Conservation (phyloP, 1,140 invertebrate genomes). For the Plutomurus gul region DNA sequence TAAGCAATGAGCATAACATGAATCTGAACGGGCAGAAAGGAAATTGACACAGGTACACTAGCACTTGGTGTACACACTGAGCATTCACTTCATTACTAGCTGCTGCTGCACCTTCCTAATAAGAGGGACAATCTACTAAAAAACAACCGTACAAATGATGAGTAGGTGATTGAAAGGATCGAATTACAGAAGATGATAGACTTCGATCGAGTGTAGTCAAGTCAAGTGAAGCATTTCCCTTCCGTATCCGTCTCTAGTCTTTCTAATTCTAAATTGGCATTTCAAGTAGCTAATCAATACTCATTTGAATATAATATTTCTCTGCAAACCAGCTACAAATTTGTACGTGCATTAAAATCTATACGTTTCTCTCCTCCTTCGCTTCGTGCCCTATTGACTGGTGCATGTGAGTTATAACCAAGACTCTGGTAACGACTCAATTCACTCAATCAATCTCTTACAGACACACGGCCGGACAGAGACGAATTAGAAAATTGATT, state of each 20-base stretch:
- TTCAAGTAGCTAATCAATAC: constrained; percentile 9
- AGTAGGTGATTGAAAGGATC: constrained; percentile 14
- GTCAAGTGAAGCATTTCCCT: neutral
- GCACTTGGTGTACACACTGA: neutral
- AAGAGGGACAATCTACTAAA: neutral
- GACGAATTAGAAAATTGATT: constrained; percentile 22
- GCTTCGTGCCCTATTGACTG: neutral
- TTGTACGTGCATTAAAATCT: neutral
- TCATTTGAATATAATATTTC: constrained; percentile 21
- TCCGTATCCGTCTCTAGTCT: constrained; percentile 18
- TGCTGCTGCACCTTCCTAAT: neutral
- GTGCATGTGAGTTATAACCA: neutral
- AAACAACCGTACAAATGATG: neutral
- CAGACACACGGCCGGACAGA: neutral
- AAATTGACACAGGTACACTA: neutral
- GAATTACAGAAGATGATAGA: constrained; percentile 18
- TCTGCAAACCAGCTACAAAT: neutral
- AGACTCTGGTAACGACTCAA: neutral
- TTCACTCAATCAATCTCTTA: constrained; percentile 8
- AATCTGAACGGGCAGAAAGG: neutral
- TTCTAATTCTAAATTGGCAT: constrained; percentile 27
- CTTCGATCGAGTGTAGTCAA: neutral
- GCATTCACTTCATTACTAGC: neutral
- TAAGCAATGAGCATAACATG: neutral
- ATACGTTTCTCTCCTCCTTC: too few relatives aligned